Percentiles rank a stretch among this genome's conserved stretches.
phyloP scores from a whole-genome alignment of 2,888 invertebrate species.

The Napeogenes inachia region DNA sequence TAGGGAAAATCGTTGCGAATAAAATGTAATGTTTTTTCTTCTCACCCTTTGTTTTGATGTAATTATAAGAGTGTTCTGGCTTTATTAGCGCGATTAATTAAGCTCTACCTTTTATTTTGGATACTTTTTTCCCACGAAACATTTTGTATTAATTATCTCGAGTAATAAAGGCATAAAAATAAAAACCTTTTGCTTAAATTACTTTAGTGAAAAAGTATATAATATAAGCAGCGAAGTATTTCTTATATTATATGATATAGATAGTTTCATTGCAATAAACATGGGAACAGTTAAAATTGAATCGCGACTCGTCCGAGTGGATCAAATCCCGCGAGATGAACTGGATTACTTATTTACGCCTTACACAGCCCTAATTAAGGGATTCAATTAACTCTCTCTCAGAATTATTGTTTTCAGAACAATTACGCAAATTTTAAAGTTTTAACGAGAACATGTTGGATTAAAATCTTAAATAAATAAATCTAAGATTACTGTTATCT shows the following conservation, averaged over 20 bases:
- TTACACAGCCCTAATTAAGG: conserved; percentile 37
- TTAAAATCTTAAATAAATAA: too few relatives aligned
- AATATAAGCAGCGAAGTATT: background rate
- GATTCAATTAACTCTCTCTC: conserved; percentile 41
- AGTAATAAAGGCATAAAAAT: background rate
- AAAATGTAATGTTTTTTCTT: conserved; percentile 25
- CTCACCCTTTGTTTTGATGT: conserved; percentile 21
- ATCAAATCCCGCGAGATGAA: conserved; percentile 30
- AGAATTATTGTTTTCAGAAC: conserved; percentile 29
- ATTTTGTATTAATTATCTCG: conserved; percentile 2
- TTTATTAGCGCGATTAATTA: conserved; percentile 10
- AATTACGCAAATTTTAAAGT: conserved; percentile 20
- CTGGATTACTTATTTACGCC: conserved; percentile 36
- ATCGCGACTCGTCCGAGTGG: conserved; percentile 24
- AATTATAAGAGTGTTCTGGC: conserved; percentile 23
- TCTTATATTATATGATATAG: background rate
- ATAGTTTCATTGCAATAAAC: background rate
- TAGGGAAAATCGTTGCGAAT: conserved; percentile 18
- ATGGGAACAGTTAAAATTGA: conserved; percentile 19
- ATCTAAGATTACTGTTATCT: background rate
- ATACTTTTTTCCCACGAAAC: conserved; percentile 8
- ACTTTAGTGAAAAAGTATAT: background rate
- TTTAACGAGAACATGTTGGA: background rate
- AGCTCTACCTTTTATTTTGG: conserved; percentile 12
- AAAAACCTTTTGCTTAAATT: background rate